Evolutionary conservation across 2,797 vertebrate species (phyloP).

Genomic region (Acrocephalus scirpaceus): DNA sequence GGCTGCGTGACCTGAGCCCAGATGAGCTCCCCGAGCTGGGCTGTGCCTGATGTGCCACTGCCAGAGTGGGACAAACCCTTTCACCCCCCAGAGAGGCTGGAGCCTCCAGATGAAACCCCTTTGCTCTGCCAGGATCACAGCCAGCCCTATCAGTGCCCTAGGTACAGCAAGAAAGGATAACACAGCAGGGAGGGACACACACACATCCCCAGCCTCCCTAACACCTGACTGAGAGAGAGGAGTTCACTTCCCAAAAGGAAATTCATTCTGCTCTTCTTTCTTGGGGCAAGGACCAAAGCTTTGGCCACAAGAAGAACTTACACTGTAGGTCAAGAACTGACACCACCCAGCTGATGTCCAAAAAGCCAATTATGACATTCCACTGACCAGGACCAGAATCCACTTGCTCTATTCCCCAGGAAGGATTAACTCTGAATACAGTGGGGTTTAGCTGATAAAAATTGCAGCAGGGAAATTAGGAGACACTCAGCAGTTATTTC

Average conservation of each 20-base stretch:
- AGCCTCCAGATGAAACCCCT: not conserved
- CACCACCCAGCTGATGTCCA: not conserved
- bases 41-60: not conserved
- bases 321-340: not conserved
- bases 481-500: not conserved
- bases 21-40: not conserved
- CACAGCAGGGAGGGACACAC: not conserved
- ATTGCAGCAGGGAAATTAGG: not conserved
- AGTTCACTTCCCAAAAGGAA: not conserved
- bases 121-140: not conserved
- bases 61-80: not conserved
- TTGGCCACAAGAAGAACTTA: not conserved
- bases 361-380: not conserved
- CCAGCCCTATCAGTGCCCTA: not conserved
- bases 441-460: not conserved
- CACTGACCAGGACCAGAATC: not conserved
- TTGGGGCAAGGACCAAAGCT: not conserved
- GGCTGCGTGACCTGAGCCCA: not conserved
- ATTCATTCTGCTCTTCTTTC: not conserved
- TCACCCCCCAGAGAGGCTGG: not conserved
- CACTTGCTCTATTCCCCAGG: not conserved
- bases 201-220: not conserved
- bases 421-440: not conserved
- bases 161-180: not conserved
- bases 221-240: not conserved